Evolutionary conservation across 2,797 vertebrate species (phyloP).

Genomic region (Mastacembelus armatus): DNA sequence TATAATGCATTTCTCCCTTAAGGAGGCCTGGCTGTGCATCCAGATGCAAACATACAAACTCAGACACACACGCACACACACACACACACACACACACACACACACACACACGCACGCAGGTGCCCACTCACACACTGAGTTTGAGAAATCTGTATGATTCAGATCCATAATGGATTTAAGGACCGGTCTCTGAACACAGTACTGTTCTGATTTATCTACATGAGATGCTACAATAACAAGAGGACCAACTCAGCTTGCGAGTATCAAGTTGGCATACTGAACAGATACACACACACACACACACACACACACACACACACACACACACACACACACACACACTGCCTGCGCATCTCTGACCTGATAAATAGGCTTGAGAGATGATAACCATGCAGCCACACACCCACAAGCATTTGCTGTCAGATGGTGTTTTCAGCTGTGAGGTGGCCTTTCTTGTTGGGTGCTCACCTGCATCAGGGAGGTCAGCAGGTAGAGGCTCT

Average conservation of each 20-base stretch:
- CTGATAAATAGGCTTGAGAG: slow-evolving; percentile 12
- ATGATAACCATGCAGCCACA: slow-evolving; percentile 42
- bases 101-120: slow-evolving; percentile 5
- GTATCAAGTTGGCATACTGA: slow-evolving; percentile 45
- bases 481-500: slow-evolving; percentile 20
- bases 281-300: neutral
- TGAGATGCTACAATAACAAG: slow-evolving; percentile 50
- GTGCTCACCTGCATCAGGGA: neutral
- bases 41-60: no score
- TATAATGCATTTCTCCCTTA: slow-evolving; percentile 51
- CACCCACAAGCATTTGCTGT: slow-evolving; percentile 35
- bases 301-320: slow-evolving; percentile 2
- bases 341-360: slow-evolving; percentile 9
- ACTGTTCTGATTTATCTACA: slow-evolving; percentile 53
- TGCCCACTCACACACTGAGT: neutral
- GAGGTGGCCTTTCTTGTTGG: slow-evolving; percentile 17
- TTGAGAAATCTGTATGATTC: slow-evolving; percentile 26
- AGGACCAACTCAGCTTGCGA: slow-evolving; percentile 31
- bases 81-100: slow-evolving; percentile 7
- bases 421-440: slow-evolving; percentile 18
- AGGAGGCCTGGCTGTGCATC: slow-evolving; percentile 32
- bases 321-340: no score
- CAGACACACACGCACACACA: slow-evolving; percentile 5
- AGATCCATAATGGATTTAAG: slow-evolving; percentile 50
- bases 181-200: slow-evolving; percentile 16